These are phyloP conservation scores for Xenopus laevis DNA, from an alignment of 2,113 vertebrate genomes.

Conservation along the genomic window DNA sequence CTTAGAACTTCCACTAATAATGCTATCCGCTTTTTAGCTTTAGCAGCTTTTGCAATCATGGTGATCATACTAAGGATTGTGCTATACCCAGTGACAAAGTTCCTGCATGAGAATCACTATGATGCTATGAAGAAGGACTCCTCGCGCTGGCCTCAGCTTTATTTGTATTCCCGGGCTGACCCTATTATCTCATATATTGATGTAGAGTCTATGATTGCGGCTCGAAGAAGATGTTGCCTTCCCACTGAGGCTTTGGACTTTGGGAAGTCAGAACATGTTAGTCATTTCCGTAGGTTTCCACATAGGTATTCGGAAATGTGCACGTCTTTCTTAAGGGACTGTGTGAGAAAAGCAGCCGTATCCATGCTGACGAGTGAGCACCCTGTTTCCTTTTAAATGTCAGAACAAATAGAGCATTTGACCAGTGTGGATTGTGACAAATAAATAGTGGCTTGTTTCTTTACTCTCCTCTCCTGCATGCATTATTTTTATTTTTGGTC, in stretches of 20 bases:
- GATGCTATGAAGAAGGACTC: conserved; percentile 72
- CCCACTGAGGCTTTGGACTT: conserved; percentile 79
- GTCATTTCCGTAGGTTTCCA: conserved; percentile 79
- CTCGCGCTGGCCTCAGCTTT: conserved; percentile 86
- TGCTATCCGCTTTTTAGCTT: conserved; percentile 66
- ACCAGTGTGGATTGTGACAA: not conserved
- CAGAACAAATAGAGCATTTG: not conserved
- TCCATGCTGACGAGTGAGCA: not conserved
- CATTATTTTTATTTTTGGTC: no score
- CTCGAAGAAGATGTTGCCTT: conserved; percentile 65
- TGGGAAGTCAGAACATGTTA: conserved; percentile 76
- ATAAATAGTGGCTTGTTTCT: no score
- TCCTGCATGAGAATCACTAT: conserved; percentile 83
- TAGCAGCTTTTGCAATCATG: conserved; percentile 65
- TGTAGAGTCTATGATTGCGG: conserved; percentile 69
- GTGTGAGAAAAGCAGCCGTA: conserved; percentile 53
- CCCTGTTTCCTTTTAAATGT: not conserved
- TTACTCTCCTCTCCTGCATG: no score
- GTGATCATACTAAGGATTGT: conserved; percentile 70
- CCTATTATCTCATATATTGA: conserved; percentile 73
- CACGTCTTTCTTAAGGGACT: conserved; percentile 70
- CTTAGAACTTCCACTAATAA: conserved; percentile 64
- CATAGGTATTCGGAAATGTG: conserved; percentile 78
- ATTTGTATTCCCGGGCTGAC: conserved; percentile 83
- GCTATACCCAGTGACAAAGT: conserved; percentile 80